A percentile compares a stretch with the other conserved stretches of the same genome.
These are phyloP conservation scores for Triops longicaudatus DNA, from an alignment of 1,140 invertebrate genomes.

Conservation along the genomic window DNA sequence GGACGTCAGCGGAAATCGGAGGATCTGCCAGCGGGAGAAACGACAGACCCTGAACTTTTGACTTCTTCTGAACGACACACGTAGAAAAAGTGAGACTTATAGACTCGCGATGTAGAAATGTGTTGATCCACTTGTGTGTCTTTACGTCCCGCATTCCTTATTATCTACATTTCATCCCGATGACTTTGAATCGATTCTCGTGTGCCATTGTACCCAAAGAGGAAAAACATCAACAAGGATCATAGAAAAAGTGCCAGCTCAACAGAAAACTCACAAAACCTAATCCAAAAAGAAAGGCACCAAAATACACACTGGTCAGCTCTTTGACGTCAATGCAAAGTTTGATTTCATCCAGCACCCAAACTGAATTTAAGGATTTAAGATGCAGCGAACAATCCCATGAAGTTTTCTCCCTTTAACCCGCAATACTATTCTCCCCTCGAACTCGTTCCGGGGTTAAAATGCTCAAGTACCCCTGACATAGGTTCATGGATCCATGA, in stretches of 20 bases:
- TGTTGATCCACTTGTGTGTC: background rate
- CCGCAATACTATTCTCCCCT: background rate
- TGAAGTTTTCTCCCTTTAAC: background rate
- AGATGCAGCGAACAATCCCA: background rate
- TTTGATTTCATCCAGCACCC: background rate
- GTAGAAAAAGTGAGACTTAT: background rate
- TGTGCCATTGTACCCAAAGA: background rate
- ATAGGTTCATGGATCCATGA: background rate
- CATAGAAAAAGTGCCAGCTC: background rate
- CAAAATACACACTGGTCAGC: background rate
- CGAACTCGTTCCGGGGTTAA: background rate
- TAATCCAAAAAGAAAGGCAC: background rate
- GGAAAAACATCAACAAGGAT: background rate
- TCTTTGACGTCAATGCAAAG: background rate
- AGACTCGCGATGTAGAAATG: background rate
- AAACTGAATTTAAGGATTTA: background rate
- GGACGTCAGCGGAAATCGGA: background rate
- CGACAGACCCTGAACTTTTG: background rate
- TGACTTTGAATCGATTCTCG: background rate
- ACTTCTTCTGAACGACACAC: background rate
- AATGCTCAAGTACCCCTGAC: conserved; percentile 11
- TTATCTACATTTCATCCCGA: background rate
- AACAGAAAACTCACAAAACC: background rate
- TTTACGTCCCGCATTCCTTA: background rate
- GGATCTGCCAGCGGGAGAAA: background rate